Base-by-base conservation (phyloP, 2,888 invertebrate genomes). In the Aquatica leii region DNA sequence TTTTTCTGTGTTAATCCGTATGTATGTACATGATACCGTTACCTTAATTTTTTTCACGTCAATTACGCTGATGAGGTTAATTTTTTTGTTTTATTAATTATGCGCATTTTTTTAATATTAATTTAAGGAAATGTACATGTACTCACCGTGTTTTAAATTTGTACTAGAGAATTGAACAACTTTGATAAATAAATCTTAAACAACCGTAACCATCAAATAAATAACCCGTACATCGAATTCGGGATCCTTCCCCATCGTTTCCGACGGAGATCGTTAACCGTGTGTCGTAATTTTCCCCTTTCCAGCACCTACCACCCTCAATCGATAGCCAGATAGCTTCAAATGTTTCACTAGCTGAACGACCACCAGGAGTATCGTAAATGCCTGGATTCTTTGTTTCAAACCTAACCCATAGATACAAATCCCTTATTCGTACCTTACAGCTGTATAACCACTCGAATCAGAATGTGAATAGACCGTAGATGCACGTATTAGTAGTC, bases 321-420 rank as follows among this genome's bases (percentile, higher is more conserved):
- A 80, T 80, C 79, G 79, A 78, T 77, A 77, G 68, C 72, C 69
- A 73, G 78, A 79, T 77, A 78, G 76, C 76, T 77, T 75, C 70
- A 76, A 78, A 79, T 77, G 78, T 77, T 79, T 75, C 75, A 75
- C 75, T 74, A 73, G 73, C 75, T 71, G 73, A 79, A 80, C 74
- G 73, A 74, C 75, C 74, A 75, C 74, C 77, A 62, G 68, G 80
- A 78, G 80, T 71, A 68, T 77, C 78, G 76, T 81, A 80, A 81
- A 79, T 73, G 78, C 74, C 76, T 67, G 73, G 74, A 77, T 78
- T 77, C 76, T 78, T 77, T 78, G 77, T 78, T 77, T 78, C 73
- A 71, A 75, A 72, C 72, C 73, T 69, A 71, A 73, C 68, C 74
- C 74, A 71, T 75, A 74, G 74, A 76, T 74, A 76, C 77, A 76